These are phyloP conservation scores for Clarias laeviceps DNA, from an alignment of 2,797 vertebrate genomes.

Conservation along the genomic window DNA sequence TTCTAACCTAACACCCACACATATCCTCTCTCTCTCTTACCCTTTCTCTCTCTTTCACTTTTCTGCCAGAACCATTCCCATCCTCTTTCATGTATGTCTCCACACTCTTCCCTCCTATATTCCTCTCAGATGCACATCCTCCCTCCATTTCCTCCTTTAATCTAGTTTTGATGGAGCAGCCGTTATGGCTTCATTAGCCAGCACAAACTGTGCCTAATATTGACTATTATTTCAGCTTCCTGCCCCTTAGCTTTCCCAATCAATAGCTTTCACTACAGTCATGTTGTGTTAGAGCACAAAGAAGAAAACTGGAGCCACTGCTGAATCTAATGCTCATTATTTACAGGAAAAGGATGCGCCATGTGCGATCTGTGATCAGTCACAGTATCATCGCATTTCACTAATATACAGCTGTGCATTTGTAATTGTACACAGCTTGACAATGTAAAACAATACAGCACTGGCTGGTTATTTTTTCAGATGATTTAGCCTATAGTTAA, in stretches of 20 bases:
- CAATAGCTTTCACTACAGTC: conserved; percentile 20
- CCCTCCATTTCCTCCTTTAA: conserved; percentile 57
- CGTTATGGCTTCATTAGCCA: conserved; percentile 55
- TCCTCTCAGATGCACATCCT: conserved; percentile 43
- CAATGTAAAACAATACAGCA: background rate
- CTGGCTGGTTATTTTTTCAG: background rate
- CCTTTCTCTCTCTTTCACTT: conserved; percentile 9
- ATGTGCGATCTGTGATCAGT: conserved; percentile 10
- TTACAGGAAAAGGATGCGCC: background rate
- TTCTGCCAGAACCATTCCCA: conserved; percentile 29
- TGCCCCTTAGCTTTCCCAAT: conserved; percentile 28
- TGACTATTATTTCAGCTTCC: conserved; percentile 42
- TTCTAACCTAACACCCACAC: conserved; percentile 52
- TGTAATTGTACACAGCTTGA: conserved; percentile 6
- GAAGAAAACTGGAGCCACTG: background rate
- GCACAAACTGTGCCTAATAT: conserved; percentile 44
- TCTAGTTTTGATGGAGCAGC: conserved; percentile 56
- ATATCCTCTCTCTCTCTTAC: conserved; percentile 42
- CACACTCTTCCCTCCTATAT: conserved; percentile 29
- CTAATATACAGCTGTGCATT: background rate
- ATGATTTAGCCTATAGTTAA: background rate
- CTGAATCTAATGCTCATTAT: background rate
- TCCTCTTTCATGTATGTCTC: conserved; percentile 46
- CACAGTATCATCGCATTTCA: background rate
- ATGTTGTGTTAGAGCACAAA: background rate